Base-by-base conservation (phyloP, 2,888 invertebrate species). In the Ophion ventricosus region DNA sequence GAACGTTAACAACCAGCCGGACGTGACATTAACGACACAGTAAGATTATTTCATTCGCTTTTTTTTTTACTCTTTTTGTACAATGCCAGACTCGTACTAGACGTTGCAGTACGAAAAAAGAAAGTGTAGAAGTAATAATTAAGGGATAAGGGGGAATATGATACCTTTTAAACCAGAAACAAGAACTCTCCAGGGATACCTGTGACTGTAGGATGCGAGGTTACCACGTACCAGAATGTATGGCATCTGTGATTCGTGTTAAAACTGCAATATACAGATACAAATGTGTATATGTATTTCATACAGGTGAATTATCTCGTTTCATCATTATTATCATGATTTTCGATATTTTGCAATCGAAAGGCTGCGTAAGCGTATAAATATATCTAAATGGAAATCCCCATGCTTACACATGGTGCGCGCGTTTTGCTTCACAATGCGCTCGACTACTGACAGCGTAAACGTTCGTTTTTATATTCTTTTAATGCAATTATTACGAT, bases 211-310 rank as follows among this genome's bases (percentile, higher is more conserved):
- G 72, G 97, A 97, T 93, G 97, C 97, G 92, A 97, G 95, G 95
- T 97, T 97, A 94, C 97, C 97, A 94, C 97, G 96, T 92, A 97
- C 97, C 95, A 97, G 95, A 95, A 97, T 97, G 96, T 97, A 97
- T 95, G 97, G 97, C 97, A 97, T 97, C 91, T 92, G 91, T 91
- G 88, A 88, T 88, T 88, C 86, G 84, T 82, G 64, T 87, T 84
- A 86, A 82, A 88, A 80, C 87, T 87, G 87, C 69, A 88, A 87
- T 85, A 76, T 83, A 85, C 80, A 87, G 82, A 82, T 86, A 84
- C 70, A 83, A 63, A 84, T 23, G 64, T 49, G 49, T 80, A 76
- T 78, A 78, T 26, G 25, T 59, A 49, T 23, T 25, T 49, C 25
- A 11, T 54, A 76, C 26, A 57, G 40, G 57, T 64, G 23, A 40